phyloP scores from a whole-genome alignment of 1,140 invertebrate genomes.

The Atopsyche davidsoni region DNA sequence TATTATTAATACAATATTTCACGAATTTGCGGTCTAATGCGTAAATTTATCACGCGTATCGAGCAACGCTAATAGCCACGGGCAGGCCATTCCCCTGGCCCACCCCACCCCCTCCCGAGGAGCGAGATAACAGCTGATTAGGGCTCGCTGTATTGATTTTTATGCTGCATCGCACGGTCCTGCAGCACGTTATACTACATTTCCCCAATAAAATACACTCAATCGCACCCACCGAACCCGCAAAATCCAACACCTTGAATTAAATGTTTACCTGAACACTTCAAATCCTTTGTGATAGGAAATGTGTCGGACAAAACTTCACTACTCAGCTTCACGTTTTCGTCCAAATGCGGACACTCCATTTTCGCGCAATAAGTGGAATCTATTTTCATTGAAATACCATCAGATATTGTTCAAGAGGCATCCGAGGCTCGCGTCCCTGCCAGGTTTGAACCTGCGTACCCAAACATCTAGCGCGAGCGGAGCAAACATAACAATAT shows the following conservation, averaged over 20 bases:
- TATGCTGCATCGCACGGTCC: slow-evolving; percentile 29
- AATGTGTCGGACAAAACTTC: slow-evolving; percentile 19
- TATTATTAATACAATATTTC: neutral
- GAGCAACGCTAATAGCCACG: slow-evolving; percentile 34
- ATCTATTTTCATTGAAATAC: slow-evolving; percentile 13
- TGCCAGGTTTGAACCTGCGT: slow-evolving; percentile 14
- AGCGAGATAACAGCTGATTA: slow-evolving; percentile 46
- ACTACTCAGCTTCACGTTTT: slow-evolving; percentile 49
- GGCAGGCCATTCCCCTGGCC: slow-evolving; percentile 38
- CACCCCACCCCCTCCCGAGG: slow-evolving; percentile 36
- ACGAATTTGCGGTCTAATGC: slow-evolving; percentile 14
- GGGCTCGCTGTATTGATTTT: slow-evolving; percentile 49
- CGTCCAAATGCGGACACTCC: slow-evolving; percentile 56
- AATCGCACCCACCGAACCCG: too few species aligned
- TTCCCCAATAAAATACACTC: too few species aligned
- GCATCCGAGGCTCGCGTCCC: slow-evolving; percentile 1
- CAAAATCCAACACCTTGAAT: slow-evolving; percentile 1
- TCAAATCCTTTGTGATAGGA: slow-evolving; percentile 46
- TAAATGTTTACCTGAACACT: slow-evolving; percentile 43
- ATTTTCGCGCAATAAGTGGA: slow-evolving; percentile 38
- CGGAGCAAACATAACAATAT: slow-evolving; percentile 20
- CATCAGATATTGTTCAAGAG: neutral
- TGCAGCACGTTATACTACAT: too few species aligned
- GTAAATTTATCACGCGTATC: slow-evolving; percentile 29
- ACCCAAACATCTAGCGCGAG: slow-evolving; percentile 17